Evolutionary conservation across 2,113 vertebrate species (phyloP).

Genomic region (Mungos mungo): DNA sequence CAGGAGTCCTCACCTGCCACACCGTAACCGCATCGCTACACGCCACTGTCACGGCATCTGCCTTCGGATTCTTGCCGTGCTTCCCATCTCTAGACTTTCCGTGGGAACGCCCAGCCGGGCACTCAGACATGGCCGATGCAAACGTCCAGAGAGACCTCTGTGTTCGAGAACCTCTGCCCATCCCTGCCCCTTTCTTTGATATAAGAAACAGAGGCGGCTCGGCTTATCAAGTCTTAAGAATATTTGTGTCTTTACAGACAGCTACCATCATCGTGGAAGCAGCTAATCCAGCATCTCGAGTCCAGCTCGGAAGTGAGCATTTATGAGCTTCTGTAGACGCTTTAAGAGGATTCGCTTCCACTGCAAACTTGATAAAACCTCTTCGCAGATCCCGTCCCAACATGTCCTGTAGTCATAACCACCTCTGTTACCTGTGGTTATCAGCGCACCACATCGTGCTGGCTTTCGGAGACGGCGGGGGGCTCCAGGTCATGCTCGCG

Average conservation of each 20-base stretch:
- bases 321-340: too few species aligned
- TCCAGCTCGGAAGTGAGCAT: background rate
- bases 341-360: background rate
- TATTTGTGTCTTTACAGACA: background rate
- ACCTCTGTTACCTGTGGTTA: background rate
- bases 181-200: background rate
- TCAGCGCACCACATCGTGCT: too few species aligned
- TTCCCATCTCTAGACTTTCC: background rate
- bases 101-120: background rate
- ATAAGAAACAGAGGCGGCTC: background rate
- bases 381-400: background rate
- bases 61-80: background rate
- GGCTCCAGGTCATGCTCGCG: background rate
- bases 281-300: background rate
- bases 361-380: background rate
- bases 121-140: background rate
- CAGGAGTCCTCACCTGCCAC: too few species aligned
- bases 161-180: background rate
- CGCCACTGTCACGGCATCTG: too few species aligned
- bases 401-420: background rate
- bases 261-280: background rate
- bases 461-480: background rate
- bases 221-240: background rate
- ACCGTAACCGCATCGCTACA: fast-evolving
- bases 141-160: background rate